Conservation (phyloP, 2,113 vertebrate species). For the Muntiacus reevesi region DNA sequence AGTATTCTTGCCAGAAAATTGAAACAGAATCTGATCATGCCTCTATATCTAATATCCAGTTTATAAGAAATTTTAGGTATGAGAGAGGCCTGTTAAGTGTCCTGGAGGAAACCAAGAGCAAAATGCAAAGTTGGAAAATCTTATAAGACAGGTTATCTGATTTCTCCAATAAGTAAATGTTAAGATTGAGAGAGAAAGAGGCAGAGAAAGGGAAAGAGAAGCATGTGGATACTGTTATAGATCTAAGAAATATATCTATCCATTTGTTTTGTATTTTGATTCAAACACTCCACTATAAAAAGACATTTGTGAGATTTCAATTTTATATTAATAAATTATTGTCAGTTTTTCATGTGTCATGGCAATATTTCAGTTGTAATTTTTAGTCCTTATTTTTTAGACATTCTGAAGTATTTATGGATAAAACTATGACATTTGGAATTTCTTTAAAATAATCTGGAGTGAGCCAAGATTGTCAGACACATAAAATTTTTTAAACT, state of each 20-base stretch:
- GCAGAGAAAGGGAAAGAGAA: background rate
- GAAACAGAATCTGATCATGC: background rate
- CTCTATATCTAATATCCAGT: background rate
- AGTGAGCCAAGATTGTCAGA: background rate
- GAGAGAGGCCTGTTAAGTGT: background rate
- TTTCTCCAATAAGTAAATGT: constrained; percentile 1
- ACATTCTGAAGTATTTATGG: background rate
- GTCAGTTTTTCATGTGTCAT: background rate
- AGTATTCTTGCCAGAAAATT: background rate
- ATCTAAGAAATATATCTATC: background rate
- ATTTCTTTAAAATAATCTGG: constrained; percentile 18
- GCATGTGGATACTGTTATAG: accelerated
- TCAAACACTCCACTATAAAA: background rate
- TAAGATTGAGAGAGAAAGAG: background rate
- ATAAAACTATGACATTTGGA: background rate
- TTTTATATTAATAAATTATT: background rate
- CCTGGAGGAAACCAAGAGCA: background rate
- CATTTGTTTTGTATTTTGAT: background rate
- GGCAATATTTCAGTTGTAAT: background rate
- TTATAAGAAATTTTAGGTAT: background rate
- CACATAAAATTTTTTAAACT: background rate
- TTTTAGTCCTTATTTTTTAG: background rate
- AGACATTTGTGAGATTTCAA: background rate
- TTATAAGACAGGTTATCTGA: background rate
- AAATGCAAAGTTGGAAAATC: constrained; percentile 6